Percentiles rank a stretch among this genome's conserved stretches.
Conservation (phyloP, 1,140 invertebrate genomes). For the Diplogasteroides magnus region DNA sequence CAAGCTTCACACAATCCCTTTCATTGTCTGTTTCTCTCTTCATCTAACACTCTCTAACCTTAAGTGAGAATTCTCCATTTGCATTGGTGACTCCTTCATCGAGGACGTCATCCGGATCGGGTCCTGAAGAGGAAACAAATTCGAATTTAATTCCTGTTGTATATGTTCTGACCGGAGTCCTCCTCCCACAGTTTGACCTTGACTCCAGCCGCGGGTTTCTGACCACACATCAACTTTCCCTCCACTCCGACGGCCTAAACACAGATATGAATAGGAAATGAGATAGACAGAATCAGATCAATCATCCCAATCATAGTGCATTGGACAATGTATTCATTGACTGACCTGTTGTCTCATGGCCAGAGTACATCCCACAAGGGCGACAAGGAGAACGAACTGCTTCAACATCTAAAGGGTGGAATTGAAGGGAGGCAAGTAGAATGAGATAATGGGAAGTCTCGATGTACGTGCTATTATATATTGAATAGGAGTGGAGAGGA, state of each 20-base stretch:
- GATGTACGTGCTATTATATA: too few relatives aligned
- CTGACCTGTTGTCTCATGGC: constrained; percentile 33
- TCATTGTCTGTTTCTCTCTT: neutral
- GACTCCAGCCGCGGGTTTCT: constrained; percentile 32
- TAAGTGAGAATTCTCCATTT: constrained; percentile 30
- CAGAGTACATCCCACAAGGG: constrained; percentile 23
- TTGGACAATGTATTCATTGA: neutral
- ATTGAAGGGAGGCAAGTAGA: too few relatives aligned
- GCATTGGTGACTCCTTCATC: constrained; percentile 33
- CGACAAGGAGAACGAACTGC: constrained; percentile 7
- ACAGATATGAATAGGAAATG: too few relatives aligned
- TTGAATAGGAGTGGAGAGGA: too few relatives aligned
- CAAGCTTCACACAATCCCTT: neutral
- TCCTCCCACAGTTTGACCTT: constrained; percentile 38
- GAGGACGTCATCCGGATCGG: constrained; percentile 38
- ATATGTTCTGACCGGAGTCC: constrained; percentile 23
- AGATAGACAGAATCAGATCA: too few relatives aligned
- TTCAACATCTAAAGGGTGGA: constrained; percentile 8
- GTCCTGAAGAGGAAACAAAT: constrained; percentile 18
- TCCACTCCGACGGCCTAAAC: constrained; percentile 27
- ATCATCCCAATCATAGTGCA: too few relatives aligned
- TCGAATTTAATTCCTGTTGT: neutral
- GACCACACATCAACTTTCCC: constrained; percentile 31
- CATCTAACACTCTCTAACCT: constrained; percentile 14
- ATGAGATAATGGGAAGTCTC: too few relatives aligned